Evolutionary conservation across 2,888 invertebrate species (phyloP).

Genomic region (Mactromeris polynyma): DNA sequence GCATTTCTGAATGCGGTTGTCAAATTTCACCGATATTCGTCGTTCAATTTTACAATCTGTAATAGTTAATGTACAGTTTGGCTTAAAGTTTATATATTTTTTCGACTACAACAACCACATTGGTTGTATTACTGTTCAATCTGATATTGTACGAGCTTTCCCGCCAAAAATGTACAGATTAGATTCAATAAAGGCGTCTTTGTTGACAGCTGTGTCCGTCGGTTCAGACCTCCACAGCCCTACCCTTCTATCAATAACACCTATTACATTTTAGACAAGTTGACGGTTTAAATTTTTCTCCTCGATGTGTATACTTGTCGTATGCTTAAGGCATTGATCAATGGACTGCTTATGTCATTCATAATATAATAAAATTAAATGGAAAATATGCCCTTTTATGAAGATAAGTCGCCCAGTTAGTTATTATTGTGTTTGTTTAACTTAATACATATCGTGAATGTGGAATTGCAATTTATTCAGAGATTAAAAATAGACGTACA

Average conservation of each 20-base stretch:
- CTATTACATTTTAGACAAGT: slow-evolving; percentile 5
- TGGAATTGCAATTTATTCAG: background rate
- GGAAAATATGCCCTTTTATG: slow-evolving; percentile 24
- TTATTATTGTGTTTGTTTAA: background rate
- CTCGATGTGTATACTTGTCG: slow-evolving; percentile 19
- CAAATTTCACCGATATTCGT: slow-evolving; percentile 18
- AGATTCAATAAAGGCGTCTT: background rate
- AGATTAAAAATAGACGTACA: background rate
- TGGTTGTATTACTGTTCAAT: background rate
- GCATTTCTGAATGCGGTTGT: background rate
- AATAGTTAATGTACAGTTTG: background rate
- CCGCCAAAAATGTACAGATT: slow-evolving; percentile 18
- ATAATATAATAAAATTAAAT: slow-evolving; percentile 34
- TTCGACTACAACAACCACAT: background rate
- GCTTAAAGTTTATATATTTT: background rate
- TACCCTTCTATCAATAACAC: background rate
- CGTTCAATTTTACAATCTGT: slow-evolving; percentile 1
- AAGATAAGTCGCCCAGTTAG: background rate
- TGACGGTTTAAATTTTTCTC: slow-evolving; percentile 25
- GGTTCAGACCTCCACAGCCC: slow-evolving; percentile 5
- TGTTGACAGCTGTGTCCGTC: slow-evolving; percentile 27
- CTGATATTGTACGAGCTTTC: slow-evolving; percentile 5
- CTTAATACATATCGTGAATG: background rate
- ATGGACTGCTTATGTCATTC: slow-evolving; percentile 36
- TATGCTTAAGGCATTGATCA: slow-evolving; percentile 17